phyloP scores from a whole-genome alignment of 2,888 invertebrate genomes.

The Volucella bombylans region DNA sequence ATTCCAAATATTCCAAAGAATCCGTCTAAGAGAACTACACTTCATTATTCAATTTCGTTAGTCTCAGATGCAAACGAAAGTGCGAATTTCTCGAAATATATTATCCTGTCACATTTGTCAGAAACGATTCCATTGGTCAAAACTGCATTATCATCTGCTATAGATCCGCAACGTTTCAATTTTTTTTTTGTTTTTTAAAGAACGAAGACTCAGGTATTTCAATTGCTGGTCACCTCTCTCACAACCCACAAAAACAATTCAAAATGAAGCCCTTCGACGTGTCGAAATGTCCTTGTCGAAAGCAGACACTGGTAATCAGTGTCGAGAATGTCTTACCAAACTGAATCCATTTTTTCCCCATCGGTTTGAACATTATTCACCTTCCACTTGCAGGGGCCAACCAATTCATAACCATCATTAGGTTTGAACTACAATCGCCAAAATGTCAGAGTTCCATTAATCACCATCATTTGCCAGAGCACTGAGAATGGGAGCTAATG shows the following conservation, averaged over 20 bases:
- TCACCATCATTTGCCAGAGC: slow-evolving; percentile 70
- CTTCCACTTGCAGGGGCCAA: slow-evolving; percentile 67
- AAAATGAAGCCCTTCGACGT: slow-evolving; percentile 63
- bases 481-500: slow-evolving; percentile 7
- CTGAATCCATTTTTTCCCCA: slow-evolving; percentile 43
- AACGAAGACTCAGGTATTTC: background rate
- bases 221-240: background rate
- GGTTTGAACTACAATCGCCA: slow-evolving; percentile 71
- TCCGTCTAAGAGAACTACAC: too few relatives aligned
- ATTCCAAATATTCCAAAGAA: too few relatives aligned
- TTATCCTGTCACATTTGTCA: slow-evolving; percentile 67
- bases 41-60: too few relatives aligned
- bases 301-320: slow-evolving; percentile 74
- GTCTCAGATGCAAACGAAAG: slow-evolving; percentile 27
- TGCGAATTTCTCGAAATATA: slow-evolving; percentile 52
- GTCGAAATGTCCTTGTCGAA: slow-evolving; percentile 72
- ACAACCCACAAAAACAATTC: slow-evolving; percentile 32
- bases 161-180: slow-evolving; percentile 32
- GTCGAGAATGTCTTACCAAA: slow-evolving; percentile 69
- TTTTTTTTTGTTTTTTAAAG: background rate
- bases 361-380: slow-evolving; percentile 70
- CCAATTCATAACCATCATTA: slow-evolving; percentile 74
- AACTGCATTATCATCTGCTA: slow-evolving; percentile 72
- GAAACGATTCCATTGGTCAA: slow-evolving; percentile 64
- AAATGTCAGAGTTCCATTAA: slow-evolving; percentile 72